phyloP scores from a whole-genome alignment of 1,140 invertebrate species.

The Drosophila hydei region DNA sequence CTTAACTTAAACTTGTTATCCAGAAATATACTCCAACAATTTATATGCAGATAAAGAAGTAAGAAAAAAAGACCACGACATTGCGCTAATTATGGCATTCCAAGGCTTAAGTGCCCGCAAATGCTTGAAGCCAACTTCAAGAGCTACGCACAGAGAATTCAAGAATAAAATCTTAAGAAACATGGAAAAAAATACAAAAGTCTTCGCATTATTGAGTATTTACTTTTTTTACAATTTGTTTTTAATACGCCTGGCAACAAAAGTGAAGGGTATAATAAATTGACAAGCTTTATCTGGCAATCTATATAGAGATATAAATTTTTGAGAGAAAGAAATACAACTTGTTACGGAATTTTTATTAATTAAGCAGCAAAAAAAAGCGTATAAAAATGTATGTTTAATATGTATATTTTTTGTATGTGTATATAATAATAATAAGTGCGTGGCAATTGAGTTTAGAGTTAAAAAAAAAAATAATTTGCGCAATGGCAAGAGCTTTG shows the following conservation, averaged over 20 bases:
- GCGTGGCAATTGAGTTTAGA: slow-evolving; percentile 25
- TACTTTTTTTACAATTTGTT: slow-evolving; percentile 1
- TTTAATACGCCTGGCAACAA: slow-evolving; percentile 33
- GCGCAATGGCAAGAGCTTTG: slow-evolving; percentile 44
- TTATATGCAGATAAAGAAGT: not conserved
- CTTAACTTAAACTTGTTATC: slow-evolving; percentile 1
- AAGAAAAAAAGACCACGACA: not conserved
- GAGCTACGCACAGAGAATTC: slow-evolving; percentile 20
- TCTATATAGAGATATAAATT: slow-evolving; percentile 26
- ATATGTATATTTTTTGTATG: not conserved
- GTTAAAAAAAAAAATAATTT: slow-evolving; percentile 8
- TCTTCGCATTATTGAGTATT: not conserved
- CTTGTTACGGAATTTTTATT: slow-evolving; percentile 45
- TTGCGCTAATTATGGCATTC: slow-evolving; percentile 21
- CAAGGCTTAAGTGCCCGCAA: not conserved
- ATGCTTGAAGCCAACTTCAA: slow-evolving; percentile 13
- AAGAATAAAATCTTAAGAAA: slow-evolving; percentile 18
- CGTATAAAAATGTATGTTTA: not conserved
- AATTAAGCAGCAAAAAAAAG: slow-evolving; percentile 53
- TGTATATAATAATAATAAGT: slow-evolving; percentile 7
- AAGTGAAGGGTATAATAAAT: slow-evolving; percentile 65
- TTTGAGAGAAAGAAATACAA: slow-evolving; percentile 24
- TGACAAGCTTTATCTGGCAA: slow-evolving; percentile 24
- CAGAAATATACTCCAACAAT: slow-evolving; percentile 15
- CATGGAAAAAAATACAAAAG: slow-evolving; percentile 14